Base-by-base conservation (phyloP, 2,113 vertebrate species). In the Thymallus thymallus region DNA sequence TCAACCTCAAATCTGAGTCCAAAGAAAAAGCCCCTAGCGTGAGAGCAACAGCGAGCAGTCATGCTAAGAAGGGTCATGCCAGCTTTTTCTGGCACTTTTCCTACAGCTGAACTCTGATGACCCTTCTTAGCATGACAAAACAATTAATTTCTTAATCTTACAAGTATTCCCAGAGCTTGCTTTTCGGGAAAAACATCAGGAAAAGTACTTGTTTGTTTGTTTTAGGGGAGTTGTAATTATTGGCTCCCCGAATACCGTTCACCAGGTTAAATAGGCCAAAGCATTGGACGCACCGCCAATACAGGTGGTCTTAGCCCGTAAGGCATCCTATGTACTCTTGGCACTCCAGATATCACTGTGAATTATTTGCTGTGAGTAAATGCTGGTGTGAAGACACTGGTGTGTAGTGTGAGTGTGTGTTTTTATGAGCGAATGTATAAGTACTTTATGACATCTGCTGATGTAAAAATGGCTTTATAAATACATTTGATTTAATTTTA, bases 111-210 rank as follows among this genome's bases (percentile, higher is more conserved):
- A 75, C 66, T 61, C 41, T 32, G 41, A 62, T 65, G 48, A 74
- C 76, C 77, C 65, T 64, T 64, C 81, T 78, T 69, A 76, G 71
- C 74, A 75, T 71, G 62, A 88, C 65, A 82, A 85, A 79, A 68
- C 75, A 76, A 83, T 58, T 14, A 62, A 30, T 26, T 35, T 55
- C 32, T n/a, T n/a, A 20, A 18, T 20, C 63, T 79, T 62, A 55
- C 13, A 48, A 22, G 55, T 76, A 5, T 77, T 79, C 56, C 69
- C 48, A 26, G 61, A 67, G 45, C 20, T 45, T 26, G 9, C 13
- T 64, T 70, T 70, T 48, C 58, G 81, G 76, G 66, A 74, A 79
- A 63, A 82, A 68, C 26, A 48, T 68, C 30, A 23, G 29, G 45
- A 64, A 73, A 41, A 55, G 73, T 41, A 23, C 1, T 60, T 69